Base-by-base conservation (phyloP, 2,797 vertebrate species). In the Thaleichthys pacificus region DNA sequence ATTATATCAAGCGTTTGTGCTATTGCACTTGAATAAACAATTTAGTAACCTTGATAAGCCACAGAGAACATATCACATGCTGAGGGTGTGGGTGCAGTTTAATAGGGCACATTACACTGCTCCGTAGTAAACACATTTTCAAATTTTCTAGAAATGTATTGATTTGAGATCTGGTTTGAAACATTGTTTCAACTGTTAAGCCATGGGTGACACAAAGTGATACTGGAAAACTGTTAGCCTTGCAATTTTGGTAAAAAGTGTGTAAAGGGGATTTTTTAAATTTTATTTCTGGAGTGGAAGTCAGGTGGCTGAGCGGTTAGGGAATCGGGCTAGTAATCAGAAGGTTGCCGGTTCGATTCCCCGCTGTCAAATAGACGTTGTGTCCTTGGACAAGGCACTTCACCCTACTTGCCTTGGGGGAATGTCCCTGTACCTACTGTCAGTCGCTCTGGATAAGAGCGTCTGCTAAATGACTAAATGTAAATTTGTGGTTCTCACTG, bases 1-100 rank as follows among this genome's bases (percentile, higher is more conserved):
- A 76, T 73, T 67, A 24, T 61, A 68, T 70, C 1, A 19, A 79
- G 70, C 30, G 8, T 80, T 80, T 76, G 66, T 42, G 65, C 61
- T 72, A 76, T 84, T 72, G 58, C 70, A 56, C 76, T 77, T 58
- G 15, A 68, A 81, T 79, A 85, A 85, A 84, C 80, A 77, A 76
- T 80, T 83, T 79, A 72, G 19, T 58, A 80, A 73, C 71, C 82
- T 77, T 70, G 78, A 82, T 84, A 75, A 76, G 71, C 57, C 42
- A 28, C 75, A 51, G 71, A 69, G 75, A 70, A 68, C 38, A 79
- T 82, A 83, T 82, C 66, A 75, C 69, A 84, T 67, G 58, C 54
- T 72, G 26, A 0, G 7, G 15, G 24, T 21, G 19, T 69, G 61
- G 78, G 70, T 57, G 24, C 15, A 11, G 60, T 54, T 38, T 21